Evolutionary conservation across 35 echinoderm and acorn worm genomes (phyloP), one percentile per base, ranked within the genome.

Genomic region (Heliocidaris erythrogramma): DNA sequence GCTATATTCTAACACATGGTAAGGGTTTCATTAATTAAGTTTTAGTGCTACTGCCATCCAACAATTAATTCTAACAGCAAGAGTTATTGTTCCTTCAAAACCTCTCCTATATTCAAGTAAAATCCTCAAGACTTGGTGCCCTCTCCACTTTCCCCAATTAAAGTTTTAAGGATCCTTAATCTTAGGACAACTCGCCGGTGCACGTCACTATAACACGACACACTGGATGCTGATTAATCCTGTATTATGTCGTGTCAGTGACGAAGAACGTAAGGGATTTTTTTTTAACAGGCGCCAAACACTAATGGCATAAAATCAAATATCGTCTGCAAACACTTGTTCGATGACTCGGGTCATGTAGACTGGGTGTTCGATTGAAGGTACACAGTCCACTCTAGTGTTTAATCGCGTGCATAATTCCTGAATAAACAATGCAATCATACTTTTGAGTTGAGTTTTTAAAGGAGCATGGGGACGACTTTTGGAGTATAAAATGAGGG

Each of bases 251-350:
- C 61, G 6, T 21, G 61, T 24, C 61, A 69, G 16, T 69, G 61
- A 69, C 61, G 7, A 17, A 78, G 27, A 78, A 78, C 65, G 65
- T 78, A 78, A 27, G 65, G 65, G 65, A 78, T 78, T 78, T 78
- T 78, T 2, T n/a, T n/a, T 78, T 78, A 27, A 5, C 27, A 27
- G 65, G 18, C 65, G 65, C 65, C 65, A 78, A 78, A 78, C 65
- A 78, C 65, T 78, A 29, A 78, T 78, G 27, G 65, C 65, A 78
- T 78, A 78, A 78, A 78, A 78, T 78, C 65, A 78, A 78, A 78
- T 78, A 78, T 78, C 65, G 65, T 29, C 65, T 78, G 65, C 65
- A 78, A 78, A 78, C 65, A 78, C 65, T 78, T 78, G 65, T n/a
- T 9, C 65, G 65, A 78, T 78, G 65, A 78, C 65, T 18, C 18